Base-by-base conservation (phyloP, 53 echinoderm and acorn worm species). In the Arbacia lixula region DNA sequence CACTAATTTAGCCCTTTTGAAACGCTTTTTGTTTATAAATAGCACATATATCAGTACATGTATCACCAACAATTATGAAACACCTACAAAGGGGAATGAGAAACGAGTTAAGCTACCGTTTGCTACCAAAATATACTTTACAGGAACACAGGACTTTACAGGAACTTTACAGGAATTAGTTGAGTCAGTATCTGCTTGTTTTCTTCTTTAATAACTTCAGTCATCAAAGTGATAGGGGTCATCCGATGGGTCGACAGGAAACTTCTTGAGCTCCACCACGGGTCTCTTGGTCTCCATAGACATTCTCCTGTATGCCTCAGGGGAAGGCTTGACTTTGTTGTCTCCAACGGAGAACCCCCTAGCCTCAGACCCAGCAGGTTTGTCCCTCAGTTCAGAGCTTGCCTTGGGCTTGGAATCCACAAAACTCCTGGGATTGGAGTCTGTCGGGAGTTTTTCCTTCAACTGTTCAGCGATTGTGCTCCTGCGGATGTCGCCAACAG, bases 161-260 rank as follows among this genome's bases (percentile, higher is more conserved):
- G n/a, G n/a, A n/a, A n/a, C n/a, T n/a, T n/a, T n/a, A n/a, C n/a
- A n/a, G n/a, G n/a, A n/a, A n/a, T n/a, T n/a, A n/a, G n/a, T n/a
- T n/a, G n/a, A n/a, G n/a, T n/a, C n/a, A n/a, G n/a, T n/a, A n/a
- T n/a, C n/a, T n/a, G n/a, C n/a, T n/a, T n/a, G n/a, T n/a, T n/a
- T n/a, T n/a, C n/a, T n/a, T n/a, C n/a, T n/a, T n/a, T n/a, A n/a
- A n/a, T n/a, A n/a, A n/a, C n/a, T 46, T 53, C 46, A 81, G 63
- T 81, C 82, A 63, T 81, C 82, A 64, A 81, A 81, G 63, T 81
- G 82, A 49, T 81, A 81, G 20, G 82, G 82, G 42, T 81, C 82
- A 33, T 81, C 82, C 2, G 62, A 41, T 2, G 82, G 82, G 14
- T 81, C 82, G 0, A 81, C 30, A n/a, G 82, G n/a, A 40, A 81